These are phyloP conservation scores for Morelia viridis DNA, from an alignment of 2,797 vertebrate genomes.

Conservation along the genomic window DNA sequence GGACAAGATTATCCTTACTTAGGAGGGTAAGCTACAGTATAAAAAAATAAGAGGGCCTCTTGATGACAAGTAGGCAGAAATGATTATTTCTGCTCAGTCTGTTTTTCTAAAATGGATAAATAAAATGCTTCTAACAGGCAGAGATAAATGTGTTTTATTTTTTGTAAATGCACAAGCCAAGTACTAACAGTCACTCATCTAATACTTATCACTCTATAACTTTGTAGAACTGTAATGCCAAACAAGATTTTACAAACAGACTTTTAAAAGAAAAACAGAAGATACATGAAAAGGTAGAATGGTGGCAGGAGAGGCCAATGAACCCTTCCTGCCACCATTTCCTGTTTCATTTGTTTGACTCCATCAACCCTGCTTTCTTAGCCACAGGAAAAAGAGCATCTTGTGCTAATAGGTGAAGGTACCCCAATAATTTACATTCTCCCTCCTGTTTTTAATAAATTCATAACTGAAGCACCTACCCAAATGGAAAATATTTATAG, in stretches of 20 bases:
- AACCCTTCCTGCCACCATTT: background rate
- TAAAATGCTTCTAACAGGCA: background rate
- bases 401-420: background rate
- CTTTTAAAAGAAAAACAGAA: background rate
- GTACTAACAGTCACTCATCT: background rate
- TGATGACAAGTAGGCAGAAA: background rate
- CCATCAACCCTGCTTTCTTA: background rate
- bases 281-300: background rate
- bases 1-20: background rate
- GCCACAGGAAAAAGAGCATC: too few relatives aligned
- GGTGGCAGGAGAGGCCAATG: background rate
- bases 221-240: background rate
- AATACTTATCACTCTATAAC: background rate
- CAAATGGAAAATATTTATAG: background rate
- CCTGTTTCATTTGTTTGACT: background rate
- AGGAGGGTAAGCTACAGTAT: background rate
- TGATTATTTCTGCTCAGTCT: background rate
- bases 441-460: background rate
- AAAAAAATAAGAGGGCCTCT: background rate
- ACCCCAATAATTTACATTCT: background rate
- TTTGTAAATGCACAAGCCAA: background rate
- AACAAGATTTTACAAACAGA: background rate
- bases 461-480: background rate
- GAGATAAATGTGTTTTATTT: background rate
- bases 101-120: background rate